Evolutionary conservation across 2,797 vertebrate species (phyloP).

Genomic region (Acanthurus leucopareius): DNA sequence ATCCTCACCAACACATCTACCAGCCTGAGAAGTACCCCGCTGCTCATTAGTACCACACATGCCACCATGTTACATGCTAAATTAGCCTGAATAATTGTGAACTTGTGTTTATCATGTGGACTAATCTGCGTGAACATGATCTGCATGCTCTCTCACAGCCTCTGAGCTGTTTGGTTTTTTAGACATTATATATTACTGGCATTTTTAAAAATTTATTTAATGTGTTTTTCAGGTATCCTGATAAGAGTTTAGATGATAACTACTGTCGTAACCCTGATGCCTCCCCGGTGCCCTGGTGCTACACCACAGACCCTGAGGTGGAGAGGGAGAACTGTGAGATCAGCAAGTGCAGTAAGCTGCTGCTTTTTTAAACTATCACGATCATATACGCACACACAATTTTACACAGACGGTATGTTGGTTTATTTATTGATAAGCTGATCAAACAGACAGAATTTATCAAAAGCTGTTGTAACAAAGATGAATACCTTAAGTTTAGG

Average conservation of each 20-base stretch:
- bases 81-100: not conserved
- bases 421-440: not conserved
- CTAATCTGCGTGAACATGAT: not conserved
- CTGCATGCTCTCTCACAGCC: not conserved
- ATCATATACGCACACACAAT: not conserved
- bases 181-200: not conserved
- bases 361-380: not conserved
- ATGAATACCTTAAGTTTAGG: no score
- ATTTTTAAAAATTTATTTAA: not conserved
- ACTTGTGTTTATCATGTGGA: not conserved
- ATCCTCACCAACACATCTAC: constrained; percentile 93
- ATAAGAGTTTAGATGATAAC: constrained; percentile 95
- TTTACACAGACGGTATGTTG: not conserved
- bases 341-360: constrained; percentile 89
- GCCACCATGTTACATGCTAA: not conserved
- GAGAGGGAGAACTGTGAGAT: constrained; percentile 93
- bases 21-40: constrained; percentile 91
- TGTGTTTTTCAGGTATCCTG: constrained; percentile 88
- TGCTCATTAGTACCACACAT: not conserved
- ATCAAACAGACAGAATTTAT: no score
- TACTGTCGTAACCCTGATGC: constrained; percentile 97
- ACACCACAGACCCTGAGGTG: constrained; percentile 88
- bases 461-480: no score
- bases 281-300: constrained; percentile 96
- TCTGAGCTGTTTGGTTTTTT: not conserved